Evolutionary conservation across 1,140 invertebrate species (phyloP).

Genomic region (Scaptomyza graminum): DNA sequence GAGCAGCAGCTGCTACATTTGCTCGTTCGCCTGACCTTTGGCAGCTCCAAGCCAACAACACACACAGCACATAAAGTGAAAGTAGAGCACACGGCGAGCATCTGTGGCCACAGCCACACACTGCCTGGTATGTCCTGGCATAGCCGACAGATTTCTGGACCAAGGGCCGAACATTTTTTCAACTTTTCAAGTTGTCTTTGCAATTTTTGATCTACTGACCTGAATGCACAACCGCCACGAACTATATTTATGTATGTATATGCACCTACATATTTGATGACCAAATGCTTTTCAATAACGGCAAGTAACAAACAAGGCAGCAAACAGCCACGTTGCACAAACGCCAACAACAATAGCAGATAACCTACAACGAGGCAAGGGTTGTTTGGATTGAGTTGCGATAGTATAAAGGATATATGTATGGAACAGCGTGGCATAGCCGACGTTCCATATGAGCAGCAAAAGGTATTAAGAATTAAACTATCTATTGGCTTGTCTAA

Average conservation of each 20-base stretch:
- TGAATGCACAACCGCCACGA: slow-evolving; percentile 40
- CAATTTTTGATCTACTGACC: slow-evolving; percentile 75
- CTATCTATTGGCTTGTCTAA: slow-evolving; percentile 35
- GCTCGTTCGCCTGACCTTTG: slow-evolving; percentile 59
- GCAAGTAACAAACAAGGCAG: slow-evolving; percentile 24
- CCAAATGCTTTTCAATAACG: slow-evolving; percentile 78
- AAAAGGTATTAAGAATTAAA: slow-evolving; percentile 63
- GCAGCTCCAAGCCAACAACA: slow-evolving; percentile 1
- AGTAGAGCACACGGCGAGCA: slow-evolving; percentile 47
- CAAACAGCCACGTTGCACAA: slow-evolving; percentile 50
- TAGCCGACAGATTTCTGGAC: neutral
- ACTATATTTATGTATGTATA: slow-evolving; percentile 12
- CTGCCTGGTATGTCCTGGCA: neutral
- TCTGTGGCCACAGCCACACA: slow-evolving; percentile 10
- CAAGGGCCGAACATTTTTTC: slow-evolving; percentile 46
- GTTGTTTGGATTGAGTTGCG: neutral
- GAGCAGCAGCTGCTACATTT: slow-evolving; percentile 3
- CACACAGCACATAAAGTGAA: slow-evolving; percentile 39
- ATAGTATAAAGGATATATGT: neutral
- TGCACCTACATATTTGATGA: slow-evolving; percentile 72
- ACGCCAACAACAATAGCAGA: slow-evolving; percentile 65
- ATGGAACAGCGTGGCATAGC: neutral
- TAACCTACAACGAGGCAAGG: slow-evolving; percentile 29
- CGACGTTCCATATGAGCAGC: slow-evolving; percentile 36
- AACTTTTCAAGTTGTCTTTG: slow-evolving; percentile 70